Conservation (phyloP, 2,113 vertebrate genomes). For the Clarias macrocephalus region DNA sequence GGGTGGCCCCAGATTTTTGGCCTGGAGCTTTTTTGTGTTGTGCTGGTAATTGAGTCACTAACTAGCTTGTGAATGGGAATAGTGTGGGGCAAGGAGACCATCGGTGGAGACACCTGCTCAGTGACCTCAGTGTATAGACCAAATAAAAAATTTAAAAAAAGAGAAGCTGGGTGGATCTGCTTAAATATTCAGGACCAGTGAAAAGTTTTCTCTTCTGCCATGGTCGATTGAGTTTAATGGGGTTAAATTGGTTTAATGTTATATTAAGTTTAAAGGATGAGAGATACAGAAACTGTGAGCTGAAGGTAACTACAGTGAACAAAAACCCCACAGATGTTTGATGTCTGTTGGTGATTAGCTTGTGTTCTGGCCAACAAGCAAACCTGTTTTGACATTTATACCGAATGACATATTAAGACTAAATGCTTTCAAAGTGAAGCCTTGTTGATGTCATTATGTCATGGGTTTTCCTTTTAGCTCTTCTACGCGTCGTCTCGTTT, state of each 20-base stretch:
- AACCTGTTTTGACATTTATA: constrained; percentile 28
- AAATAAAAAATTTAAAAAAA: neutral
- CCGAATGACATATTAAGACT: constrained; percentile 15
- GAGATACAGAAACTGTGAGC: neutral
- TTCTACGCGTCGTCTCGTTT: constrained; percentile 2
- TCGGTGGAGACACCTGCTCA: constrained; percentile 37
- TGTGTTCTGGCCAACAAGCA: constrained; percentile 22
- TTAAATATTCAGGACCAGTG: neutral
- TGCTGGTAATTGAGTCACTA: constrained; percentile 67
- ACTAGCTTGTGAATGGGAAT: constrained; percentile 52
- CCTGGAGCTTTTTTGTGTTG: constrained; percentile 65
- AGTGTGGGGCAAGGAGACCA: constrained; percentile 43
- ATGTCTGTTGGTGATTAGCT: constrained; percentile 18
- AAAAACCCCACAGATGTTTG: neutral
- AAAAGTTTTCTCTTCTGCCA: constrained; percentile 24
- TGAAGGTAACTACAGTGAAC: neutral
- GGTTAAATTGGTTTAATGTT: constrained; percentile 29
- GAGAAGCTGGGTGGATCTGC: neutral
- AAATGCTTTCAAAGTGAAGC: neutral
- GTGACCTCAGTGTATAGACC: constrained; percentile 2
- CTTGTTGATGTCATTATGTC: constrained; percentile 36
- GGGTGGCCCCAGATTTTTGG: constrained; percentile 78
- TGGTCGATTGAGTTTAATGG: constrained; percentile 31
- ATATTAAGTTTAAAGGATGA: constrained; percentile 19
- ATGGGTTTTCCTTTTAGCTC: constrained; percentile 24